Base-by-base conservation (phyloP, 2,113 vertebrate genomes). In the Hiodon tergisus region DNA sequence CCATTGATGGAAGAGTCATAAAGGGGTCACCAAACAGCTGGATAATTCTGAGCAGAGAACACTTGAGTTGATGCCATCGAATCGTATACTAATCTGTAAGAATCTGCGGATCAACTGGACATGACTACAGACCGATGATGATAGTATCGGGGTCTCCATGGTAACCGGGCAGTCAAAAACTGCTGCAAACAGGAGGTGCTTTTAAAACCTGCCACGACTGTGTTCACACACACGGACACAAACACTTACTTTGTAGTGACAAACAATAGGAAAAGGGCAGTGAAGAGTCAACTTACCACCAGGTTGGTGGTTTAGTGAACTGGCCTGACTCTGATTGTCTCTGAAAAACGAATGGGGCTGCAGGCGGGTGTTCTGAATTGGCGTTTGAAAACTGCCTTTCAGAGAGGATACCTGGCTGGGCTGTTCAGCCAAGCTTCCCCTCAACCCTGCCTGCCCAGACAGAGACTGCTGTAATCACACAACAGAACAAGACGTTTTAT, bases 281-380 rank as follows among this genome's bases (percentile, higher is more conserved):
- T 58, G 70, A 73, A 55, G 1, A 46, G 5, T 53, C 2, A 5
- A 67, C 73, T 73, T 67, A 71, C 46, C 47, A 31, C n/a, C 48
- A 3, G 62, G 46, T 0, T 1, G 31, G 2, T 59, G 71, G 5
- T 13, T 55, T 69, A 6, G 0, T 7, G 50, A 50, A 2, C 0
- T 5, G 0, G 70, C 63, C 1, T 16, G 3, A 47, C 63, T 73
- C 47, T 72, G 66, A 4, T 69, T 7, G 0, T 80, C 70, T 53
- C 83, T 68, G 0, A 81, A 17, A n/a, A 78, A 80, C 3, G 80
- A 77, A 0, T 85, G 72, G 14, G 52, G n/a, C 17, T 11, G 55
- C 2, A 13, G 57, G 3, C 60, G 2, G 2, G 57, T 78, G 62
- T 57, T 46, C 52, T 70, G 69, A 53, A 62, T 67, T 48, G 48